A percentile compares a stretch with the other conserved stretches of the same genome.
Conservation (phyloP, 2,797 vertebrate genomes). For the Spinibarbus caldwelli region DNA sequence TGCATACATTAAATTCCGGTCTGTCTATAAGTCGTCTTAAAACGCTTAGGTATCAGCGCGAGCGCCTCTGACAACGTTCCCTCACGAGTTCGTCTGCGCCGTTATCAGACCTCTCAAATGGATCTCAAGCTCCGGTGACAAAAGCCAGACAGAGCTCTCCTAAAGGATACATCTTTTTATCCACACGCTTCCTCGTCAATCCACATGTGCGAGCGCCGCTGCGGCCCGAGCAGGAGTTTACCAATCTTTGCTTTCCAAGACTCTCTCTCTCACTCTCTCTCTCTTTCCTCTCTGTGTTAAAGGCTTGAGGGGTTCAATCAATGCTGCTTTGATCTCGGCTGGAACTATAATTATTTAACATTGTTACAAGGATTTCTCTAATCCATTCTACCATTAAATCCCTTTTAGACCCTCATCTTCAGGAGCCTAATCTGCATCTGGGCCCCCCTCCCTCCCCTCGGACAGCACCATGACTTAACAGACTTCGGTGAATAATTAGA, state of each 20-base stretch:
- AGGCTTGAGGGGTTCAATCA: slow-evolving; percentile 99
- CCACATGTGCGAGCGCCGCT: slow-evolving; percentile 81
- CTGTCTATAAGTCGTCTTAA: slow-evolving; percentile 84
- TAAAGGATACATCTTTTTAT: slow-evolving; percentile 80
- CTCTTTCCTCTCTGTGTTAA: slow-evolving; percentile 76
- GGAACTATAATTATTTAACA: slow-evolving; percentile 99
- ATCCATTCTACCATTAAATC: slow-evolving; percentile 99
- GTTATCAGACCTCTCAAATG: slow-evolving; percentile 81
- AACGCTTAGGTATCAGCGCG: slow-evolving; percentile 81
- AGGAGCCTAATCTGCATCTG: slow-evolving; percentile 98
- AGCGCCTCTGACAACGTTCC: slow-evolving; percentile 78
- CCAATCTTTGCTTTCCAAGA: slow-evolving; percentile 94
- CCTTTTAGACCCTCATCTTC: slow-evolving; percentile 99
- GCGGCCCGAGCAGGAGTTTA: slow-evolving; percentile 86
- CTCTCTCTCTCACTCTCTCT: slow-evolving; percentile 44
- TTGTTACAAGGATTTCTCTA: slow-evolving; percentile 99
- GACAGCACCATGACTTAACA: slow-evolving; percentile 85
- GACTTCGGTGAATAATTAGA: slow-evolving; percentile 76
- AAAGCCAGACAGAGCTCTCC: slow-evolving; percentile 80
- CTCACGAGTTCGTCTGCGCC: slow-evolving; percentile 78
- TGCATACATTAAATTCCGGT: slow-evolving; percentile 82
- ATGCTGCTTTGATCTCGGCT: slow-evolving; percentile 99
- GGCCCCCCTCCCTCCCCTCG: slow-evolving; percentile 87
- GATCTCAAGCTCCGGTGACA: slow-evolving; percentile 79
- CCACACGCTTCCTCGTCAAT: slow-evolving; percentile 79